Evolutionary conservation across 2,113 vertebrate genomes (phyloP).

Genomic region (Cacatua alba): DNA sequence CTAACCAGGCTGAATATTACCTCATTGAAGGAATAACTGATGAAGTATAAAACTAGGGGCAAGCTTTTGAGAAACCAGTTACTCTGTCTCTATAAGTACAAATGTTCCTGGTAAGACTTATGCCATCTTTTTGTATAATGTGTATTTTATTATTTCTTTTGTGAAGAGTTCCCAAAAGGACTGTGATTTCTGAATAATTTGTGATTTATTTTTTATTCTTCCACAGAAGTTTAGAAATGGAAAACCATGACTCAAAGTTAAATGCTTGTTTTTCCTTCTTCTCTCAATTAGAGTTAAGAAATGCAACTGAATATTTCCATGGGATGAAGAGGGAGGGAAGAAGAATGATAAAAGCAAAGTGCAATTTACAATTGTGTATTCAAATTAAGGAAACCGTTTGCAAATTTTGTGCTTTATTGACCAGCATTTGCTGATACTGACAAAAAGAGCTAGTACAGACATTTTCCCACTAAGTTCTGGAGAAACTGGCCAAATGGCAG

Average conservation of each 20-base stretch:
- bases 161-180: not conserved
- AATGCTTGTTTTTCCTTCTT: conserved; percentile 24
- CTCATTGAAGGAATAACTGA: conserved; percentile 26
- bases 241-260: conserved; percentile 20
- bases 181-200: not conserved
- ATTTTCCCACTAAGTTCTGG: not conserved
- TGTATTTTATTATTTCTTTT: not conserved
- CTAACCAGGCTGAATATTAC: not conserved
- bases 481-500: conserved; percentile 13
- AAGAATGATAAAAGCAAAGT: not conserved
- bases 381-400: conserved; percentile 51
- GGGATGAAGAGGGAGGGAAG: not conserved
- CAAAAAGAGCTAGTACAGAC: not conserved
- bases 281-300: conserved; percentile 11
- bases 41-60: not conserved
- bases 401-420: conserved; percentile 58
- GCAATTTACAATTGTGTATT: not conserved
- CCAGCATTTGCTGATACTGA: conserved; percentile 22
- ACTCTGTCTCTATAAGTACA: not conserved
- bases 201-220: not conserved
- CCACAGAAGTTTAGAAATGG: not conserved
- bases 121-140: not conserved
- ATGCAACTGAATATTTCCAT: not conserved
- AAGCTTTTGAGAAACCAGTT: conserved; percentile 33
- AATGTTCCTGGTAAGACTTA: not conserved